A percentile compares a stretch with the other conserved stretches of the same genome.
phyloP scores from a whole-genome alignment of 2,113 vertebrate genomes.

The Emydura subglobosa region DNA sequence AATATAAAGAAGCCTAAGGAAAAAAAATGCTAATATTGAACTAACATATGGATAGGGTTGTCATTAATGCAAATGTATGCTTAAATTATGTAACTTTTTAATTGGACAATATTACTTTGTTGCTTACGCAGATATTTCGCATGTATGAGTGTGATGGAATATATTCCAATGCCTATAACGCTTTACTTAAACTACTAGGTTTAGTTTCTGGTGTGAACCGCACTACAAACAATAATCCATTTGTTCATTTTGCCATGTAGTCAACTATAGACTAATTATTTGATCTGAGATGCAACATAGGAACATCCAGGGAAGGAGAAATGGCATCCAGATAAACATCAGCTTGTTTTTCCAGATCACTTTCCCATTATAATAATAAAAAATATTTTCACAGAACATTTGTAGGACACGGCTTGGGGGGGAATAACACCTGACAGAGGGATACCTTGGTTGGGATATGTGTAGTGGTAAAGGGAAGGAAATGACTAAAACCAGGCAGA shows the following conservation, averaged over 20 bases:
- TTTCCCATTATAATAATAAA: neutral
- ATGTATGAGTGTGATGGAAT: neutral
- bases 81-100: neutral
- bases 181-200: neutral
- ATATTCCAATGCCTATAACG: neutral
- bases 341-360: neutral
- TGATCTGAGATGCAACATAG: neutral
- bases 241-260: neutral
- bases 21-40: neutral
- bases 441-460: neutral
- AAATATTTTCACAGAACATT: neutral
- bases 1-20: neutral
- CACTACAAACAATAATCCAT: neutral
- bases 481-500: neutral
- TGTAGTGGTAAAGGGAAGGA: slow-evolving; percentile 12
- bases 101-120: neutral
- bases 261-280: neutral
- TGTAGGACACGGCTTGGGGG: neutral
- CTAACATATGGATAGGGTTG: neutral
- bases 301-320: neutral
- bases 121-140: neutral
- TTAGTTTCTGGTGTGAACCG: neutral
- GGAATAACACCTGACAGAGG: neutral
- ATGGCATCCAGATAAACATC: neutral
- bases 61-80: neutral